phyloP scores from a whole-genome alignment of 1,140 invertebrate species.

The Cydia strobilella region DNA sequence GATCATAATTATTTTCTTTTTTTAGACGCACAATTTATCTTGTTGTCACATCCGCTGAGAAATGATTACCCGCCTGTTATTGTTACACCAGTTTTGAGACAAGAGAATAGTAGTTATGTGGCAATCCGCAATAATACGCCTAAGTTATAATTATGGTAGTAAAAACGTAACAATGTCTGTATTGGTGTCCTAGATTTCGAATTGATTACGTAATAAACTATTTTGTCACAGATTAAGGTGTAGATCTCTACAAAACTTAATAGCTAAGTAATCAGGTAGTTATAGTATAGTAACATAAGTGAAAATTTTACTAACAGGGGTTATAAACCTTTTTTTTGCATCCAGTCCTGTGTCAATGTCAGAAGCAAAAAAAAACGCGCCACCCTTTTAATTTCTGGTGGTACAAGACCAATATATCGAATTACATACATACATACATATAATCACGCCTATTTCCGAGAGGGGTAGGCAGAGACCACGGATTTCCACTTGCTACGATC shows the following conservation, averaged over 20 bases:
- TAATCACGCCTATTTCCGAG: no score
- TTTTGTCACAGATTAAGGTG: neutral
- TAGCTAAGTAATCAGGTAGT: no score
- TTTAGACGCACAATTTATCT: constrained; percentile 1
- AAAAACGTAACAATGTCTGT: neutral
- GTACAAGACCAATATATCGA: no score
- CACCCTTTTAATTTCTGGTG: no score
- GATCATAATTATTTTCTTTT: neutral
- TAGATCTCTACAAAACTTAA: neutral
- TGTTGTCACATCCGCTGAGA: constrained; percentile 3
- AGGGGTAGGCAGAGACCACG: no score
- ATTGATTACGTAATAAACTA: neutral
- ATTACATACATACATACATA: no score
- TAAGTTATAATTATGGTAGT: constrained; percentile 2
- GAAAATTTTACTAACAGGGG: no score
- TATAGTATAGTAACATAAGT: no score
- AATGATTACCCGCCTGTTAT: neutral
- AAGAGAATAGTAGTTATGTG: neutral
- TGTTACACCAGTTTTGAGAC: neutral
- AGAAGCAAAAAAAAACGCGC: no score
- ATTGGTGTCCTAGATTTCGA: neutral
- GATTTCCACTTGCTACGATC: no score
- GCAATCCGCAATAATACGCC: constrained; percentile 6
- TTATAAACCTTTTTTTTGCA: no score
- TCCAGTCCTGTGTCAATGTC: no score